Evolutionary conservation across 2,888 invertebrate genomes (phyloP).

Genomic region (Liodrosophila aerea): DNA sequence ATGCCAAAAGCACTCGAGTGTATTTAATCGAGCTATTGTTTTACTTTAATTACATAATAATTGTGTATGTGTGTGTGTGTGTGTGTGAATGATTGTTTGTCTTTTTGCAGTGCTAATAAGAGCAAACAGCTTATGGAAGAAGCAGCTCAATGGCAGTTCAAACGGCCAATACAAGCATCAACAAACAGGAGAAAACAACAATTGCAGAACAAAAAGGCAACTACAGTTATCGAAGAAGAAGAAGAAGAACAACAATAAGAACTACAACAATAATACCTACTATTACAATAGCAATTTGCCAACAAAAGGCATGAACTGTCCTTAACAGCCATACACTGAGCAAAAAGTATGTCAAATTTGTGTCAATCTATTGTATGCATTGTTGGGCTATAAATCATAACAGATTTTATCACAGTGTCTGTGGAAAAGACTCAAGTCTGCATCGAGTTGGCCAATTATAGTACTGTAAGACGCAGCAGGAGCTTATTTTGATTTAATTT

Average conservation of each 20-base stretch:
- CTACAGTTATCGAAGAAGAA: constrained; percentile 7
- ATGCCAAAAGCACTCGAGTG: constrained; percentile 45
- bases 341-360: constrained; percentile 1
- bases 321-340: constrained; percentile 47
- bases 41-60: constrained; percentile 75
- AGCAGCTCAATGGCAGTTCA: constrained; percentile 19
- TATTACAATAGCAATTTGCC: constrained; percentile 43
- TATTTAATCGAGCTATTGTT: constrained; percentile 65
- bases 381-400: no score
- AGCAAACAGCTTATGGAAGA: constrained; percentile 61
- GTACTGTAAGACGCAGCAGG: constrained; percentile 18
- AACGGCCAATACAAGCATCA: constrained; percentile 19
- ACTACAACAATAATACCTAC: constrained; percentile 16
- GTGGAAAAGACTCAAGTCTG: neutral
- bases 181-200: constrained; percentile 8
- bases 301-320: no score
- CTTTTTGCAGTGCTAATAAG: constrained; percentile 54
- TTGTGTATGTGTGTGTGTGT: constrained; percentile 50
- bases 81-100: constrained; percentile 23
- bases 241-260: constrained; percentile 21
- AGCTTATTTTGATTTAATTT: constrained; percentile 76
- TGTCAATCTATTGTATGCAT: no score
- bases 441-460: constrained; percentile 11
- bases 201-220: constrained; percentile 3
- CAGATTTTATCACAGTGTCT: no score